Conservation (phyloP, 2,888 invertebrate species). For the Penaeus monodon region DNA sequence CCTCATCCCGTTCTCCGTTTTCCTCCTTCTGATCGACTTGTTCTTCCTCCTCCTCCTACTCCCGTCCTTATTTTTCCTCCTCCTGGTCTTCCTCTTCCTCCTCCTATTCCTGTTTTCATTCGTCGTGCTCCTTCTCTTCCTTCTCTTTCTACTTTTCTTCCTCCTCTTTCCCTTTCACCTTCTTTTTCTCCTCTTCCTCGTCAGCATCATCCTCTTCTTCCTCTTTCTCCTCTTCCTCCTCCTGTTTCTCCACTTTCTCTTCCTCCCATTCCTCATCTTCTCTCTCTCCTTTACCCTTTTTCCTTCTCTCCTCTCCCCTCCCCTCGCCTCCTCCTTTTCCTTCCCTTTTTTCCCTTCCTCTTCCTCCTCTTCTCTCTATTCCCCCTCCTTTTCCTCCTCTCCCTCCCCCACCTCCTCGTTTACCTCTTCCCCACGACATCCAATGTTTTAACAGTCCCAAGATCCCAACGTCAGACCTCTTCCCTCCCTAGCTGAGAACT, state of each 20-base stretch:
- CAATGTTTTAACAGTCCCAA: too few species aligned
- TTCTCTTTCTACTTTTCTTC: not conserved
- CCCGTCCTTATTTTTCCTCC: not conserved
- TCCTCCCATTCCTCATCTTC: not conserved
- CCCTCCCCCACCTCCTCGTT: too few species aligned
- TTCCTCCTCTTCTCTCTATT: not conserved
- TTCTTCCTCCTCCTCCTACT: not conserved
- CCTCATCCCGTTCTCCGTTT: too few species aligned
- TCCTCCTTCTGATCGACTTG: too few species aligned
- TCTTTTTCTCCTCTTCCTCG: not conserved
- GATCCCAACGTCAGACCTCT: too few species aligned
- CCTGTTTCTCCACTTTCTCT: not conserved
- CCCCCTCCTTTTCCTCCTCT: not conserved
- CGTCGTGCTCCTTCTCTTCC: not conserved
- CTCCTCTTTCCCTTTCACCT: not conserved
- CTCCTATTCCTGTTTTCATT: not conserved
- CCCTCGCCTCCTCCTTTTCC: not conserved
- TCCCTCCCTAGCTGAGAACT: too few species aligned
- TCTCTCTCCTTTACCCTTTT: not conserved
- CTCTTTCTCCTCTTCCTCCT: not conserved
- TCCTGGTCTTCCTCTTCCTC: not conserved
- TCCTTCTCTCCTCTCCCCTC: not conserved
- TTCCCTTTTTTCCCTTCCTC: not conserved
- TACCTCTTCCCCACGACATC: too few species aligned
- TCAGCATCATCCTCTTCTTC: not conserved